Conservation (phyloP, 2,797 vertebrate genomes). For the Anas flavirostris region DNA sequence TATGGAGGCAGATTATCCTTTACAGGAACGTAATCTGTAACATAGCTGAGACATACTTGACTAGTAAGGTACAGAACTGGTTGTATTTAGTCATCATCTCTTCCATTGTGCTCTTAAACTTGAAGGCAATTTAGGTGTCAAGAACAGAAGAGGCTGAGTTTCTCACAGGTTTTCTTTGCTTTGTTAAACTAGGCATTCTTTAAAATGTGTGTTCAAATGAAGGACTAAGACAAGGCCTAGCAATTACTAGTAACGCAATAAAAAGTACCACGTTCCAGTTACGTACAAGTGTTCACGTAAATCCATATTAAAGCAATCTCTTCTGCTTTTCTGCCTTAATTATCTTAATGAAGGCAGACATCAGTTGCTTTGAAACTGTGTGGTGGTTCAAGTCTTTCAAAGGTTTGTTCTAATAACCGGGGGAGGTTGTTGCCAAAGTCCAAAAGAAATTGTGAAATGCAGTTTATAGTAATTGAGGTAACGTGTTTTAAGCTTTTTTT, state of each 20-base stretch:
- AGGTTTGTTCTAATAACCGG: background rate
- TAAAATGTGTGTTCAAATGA: background rate
- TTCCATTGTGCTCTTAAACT: background rate
- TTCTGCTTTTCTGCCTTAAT: background rate
- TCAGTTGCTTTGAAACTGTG: background rate
- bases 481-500: background rate
- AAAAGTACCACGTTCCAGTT: background rate
- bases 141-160: background rate
- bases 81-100: background rate
- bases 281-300: background rate
- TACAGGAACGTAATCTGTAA: background rate
- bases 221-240: background rate
- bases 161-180: background rate
- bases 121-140: background rate
- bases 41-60: background rate
- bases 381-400: background rate
- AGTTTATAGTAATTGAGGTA: background rate
- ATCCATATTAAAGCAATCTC: background rate
- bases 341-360: background rate
- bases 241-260: background rate
- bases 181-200: background rate
- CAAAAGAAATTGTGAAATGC: slow-evolving; percentile 15
- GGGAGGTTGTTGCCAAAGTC: background rate
- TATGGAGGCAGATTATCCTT: background rate
- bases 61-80: background rate